A percentile compares a stretch with the other conserved stretches of the same genome.
Evolutionary conservation across 2,113 vertebrate genomes (phyloP).

Genomic region (Eptesicus fuscus): DNA sequence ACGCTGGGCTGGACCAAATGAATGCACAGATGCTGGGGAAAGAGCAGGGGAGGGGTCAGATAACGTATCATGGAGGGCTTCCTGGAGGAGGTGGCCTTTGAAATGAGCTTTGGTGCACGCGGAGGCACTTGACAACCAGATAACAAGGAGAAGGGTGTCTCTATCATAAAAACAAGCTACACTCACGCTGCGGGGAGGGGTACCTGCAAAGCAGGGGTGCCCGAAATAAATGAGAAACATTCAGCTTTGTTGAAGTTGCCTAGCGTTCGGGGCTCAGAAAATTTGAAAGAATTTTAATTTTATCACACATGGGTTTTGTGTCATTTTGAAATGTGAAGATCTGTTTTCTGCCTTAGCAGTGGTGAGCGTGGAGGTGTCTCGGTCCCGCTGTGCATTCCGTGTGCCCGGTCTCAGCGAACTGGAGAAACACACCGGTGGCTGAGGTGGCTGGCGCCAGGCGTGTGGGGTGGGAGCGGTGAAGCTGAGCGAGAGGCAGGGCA

Average conservation of each 20-base stretch:
- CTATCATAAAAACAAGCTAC: background rate
- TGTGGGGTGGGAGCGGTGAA: background rate
- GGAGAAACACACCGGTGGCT: background rate
- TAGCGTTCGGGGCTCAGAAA: background rate
- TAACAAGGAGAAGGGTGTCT: background rate
- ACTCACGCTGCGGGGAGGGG: no score
- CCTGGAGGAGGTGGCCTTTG: background rate
- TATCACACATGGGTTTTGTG: background rate
- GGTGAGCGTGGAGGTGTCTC: background rate
- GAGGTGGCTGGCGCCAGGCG: background rate
- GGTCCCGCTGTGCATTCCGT: fast-evolving
- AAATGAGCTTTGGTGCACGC: background rate
- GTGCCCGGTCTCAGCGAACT: fast-evolving
- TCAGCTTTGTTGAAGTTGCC: background rate
- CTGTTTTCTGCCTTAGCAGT: background rate
- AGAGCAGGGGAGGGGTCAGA: background rate
- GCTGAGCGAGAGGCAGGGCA: background rate
- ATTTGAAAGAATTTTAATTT: background rate
- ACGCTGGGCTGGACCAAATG: background rate
- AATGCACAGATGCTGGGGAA: background rate
- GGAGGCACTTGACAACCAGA: background rate
- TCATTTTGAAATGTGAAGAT: no score
- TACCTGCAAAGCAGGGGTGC: background rate
- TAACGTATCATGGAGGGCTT: background rate
- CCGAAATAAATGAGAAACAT: fast-evolving